Base-by-base conservation (phyloP, 1,140 invertebrate species). In the Drosophila ananassae region DNA sequence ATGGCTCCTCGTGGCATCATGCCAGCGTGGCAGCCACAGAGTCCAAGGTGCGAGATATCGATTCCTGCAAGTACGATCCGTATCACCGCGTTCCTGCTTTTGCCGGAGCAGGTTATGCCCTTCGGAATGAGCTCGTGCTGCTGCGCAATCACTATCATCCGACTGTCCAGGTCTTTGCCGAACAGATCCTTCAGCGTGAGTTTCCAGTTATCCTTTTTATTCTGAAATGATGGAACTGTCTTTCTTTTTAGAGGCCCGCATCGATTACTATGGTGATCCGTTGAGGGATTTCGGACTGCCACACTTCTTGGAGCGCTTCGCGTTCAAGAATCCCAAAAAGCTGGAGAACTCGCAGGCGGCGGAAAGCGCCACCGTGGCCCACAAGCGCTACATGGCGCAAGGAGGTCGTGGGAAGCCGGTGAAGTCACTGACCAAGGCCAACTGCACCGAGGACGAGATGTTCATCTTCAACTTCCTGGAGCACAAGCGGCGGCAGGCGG, bases 311-410 rank as follows among this genome's bases (percentile, higher is more conserved):
- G 98, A 99, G 90, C 94, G 98, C 59, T 99, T 99, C 92, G 97
- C 98, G 2, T 99, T 98, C 85, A 97, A 98, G 92, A 99, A 99
- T 93, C 98, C 98, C 0, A 99, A 99, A 92, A 95, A 95, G 67
- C 59, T 93, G 1, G 92, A 92, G 13, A 90, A 93, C 39, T 91
- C 93, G 2, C 91, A 92, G 28, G 77, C 85, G 54, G 82, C 77
- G 39, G 90, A 92, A 10, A 62, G 60, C 1, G 39, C 67, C 30
- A 55, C 41, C 68, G 57, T 77, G 2, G 55, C 74, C 5, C 83
- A 90, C 44, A 90, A 90, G 30, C 85, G 79, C 2, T 92, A 91
- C 68, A 61, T 55, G 10, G 60, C 90, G 0, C 71, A 75, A 12
- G 91, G 91, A 0, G 58, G 83, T 24, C 89, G 90, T 37, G 91